Conservation (phyloP, 2,888 invertebrate genomes). For the Rhorus exstirpatorius region DNA sequence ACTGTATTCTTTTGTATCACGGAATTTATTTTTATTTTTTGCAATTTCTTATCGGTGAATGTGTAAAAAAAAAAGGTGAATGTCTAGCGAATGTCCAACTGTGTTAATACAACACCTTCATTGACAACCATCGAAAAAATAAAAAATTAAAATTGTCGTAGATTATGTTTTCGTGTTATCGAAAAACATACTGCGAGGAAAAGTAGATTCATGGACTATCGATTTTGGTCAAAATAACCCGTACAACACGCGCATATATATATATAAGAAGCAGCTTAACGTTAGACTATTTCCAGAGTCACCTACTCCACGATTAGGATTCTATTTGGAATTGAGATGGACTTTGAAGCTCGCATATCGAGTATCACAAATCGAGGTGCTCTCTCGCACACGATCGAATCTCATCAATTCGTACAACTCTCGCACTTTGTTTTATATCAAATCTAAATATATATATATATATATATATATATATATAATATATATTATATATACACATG, state of each 20-base stretch:
- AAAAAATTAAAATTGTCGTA: not conserved
- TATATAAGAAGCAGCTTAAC: slow-evolving; percentile 14
- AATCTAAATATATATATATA: not conserved
- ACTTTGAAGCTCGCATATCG: slow-evolving; percentile 54
- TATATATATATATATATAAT: not conserved
- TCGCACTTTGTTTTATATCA: slow-evolving; percentile 21
- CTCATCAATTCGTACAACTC: slow-evolving; percentile 66
- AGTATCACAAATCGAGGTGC: slow-evolving; percentile 69
- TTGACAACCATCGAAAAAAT: not conserved
- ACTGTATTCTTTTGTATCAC: too few species aligned
- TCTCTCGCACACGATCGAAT: slow-evolving; percentile 44
- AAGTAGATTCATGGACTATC: not conserved
- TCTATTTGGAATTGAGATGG: slow-evolving; percentile 54
- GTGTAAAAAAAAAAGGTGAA: too few species aligned
- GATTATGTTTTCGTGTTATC: too few species aligned
- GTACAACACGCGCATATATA: not conserved
- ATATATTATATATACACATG: not conserved
- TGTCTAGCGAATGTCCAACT: too few species aligned
- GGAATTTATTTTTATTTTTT: too few species aligned
- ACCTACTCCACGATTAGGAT: slow-evolving; percentile 38
- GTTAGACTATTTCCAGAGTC: slow-evolving; percentile 49
- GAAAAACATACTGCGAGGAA: too few species aligned
- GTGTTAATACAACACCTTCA: too few species aligned
- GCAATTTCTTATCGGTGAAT: too few species aligned
- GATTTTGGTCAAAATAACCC: not conserved